Percentiles rank a stretch among this genome's conserved stretches.
phyloP scores from a whole-genome alignment of 1,140 invertebrate genomes.

The Eurosta solidaginis region DNA sequence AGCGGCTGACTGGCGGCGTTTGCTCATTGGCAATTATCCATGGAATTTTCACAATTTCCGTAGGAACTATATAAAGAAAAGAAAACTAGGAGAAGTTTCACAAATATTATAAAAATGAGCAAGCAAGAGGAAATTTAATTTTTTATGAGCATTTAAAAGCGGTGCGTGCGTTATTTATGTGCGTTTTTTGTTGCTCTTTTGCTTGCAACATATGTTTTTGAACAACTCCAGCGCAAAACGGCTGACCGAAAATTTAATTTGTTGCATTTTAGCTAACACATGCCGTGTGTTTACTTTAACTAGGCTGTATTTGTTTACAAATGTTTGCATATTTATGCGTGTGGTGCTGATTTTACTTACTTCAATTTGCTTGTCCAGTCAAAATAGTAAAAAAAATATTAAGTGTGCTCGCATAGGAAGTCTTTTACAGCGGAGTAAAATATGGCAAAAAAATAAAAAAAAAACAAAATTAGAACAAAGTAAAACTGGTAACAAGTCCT shows the following conservation, averaged over 20 bases:
- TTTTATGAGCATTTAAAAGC: neutral
- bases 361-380: neutral
- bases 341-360: neutral
- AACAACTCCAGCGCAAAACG: neutral
- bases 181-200: neutral
- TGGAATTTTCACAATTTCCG: slow-evolving; percentile 1
- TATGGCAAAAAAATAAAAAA: neutral
- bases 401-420: neutral
- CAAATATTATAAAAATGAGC: no score
- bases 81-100: neutral
- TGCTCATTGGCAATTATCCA: neutral
- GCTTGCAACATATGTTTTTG: slow-evolving; percentile 24
- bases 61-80: neutral
- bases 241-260: neutral
- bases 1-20: neutral
- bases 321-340: neutral
- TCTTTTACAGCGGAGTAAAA: neutral
- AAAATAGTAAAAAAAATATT: neutral
- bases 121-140: neutral
- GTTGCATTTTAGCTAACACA: neutral
- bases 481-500: slow-evolving; percentile 1
- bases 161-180: neutral
- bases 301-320: neutral
- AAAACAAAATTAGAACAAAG: neutral
- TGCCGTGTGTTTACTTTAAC: slow-evolving; percentile 2